These are phyloP conservation scores for Coregonus clupeaformis DNA, from an alignment of 2,113 vertebrate genomes.

Conservation along the genomic window DNA sequence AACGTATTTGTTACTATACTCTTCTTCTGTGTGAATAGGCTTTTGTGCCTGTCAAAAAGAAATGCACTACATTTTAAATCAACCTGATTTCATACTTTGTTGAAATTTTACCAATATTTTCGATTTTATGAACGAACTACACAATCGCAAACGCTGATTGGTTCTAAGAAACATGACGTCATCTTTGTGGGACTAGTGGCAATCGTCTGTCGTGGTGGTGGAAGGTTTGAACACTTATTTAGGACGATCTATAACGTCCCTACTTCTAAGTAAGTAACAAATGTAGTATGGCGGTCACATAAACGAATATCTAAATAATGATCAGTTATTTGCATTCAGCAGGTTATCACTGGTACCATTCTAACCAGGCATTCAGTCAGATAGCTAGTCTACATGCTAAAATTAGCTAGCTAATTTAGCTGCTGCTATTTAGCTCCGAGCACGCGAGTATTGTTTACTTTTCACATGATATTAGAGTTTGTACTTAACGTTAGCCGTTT, in stretches of 20 bases:
- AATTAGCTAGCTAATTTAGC: not conserved
- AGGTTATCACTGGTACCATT: not conserved
- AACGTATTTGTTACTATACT: too few species aligned
- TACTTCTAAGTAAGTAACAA: slow-evolving; percentile 26
- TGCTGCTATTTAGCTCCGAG: too few species aligned
- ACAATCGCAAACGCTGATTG: not conserved
- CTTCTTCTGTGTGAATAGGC: too few species aligned
- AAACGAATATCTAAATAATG: not conserved
- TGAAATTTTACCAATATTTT: too few species aligned
- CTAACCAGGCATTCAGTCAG: not conserved
- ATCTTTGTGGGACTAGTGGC: slow-evolving; percentile 40
- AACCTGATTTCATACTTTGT: too few species aligned
- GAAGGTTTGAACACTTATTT: not conserved
- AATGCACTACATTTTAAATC: too few species aligned
- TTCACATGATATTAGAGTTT: too few species aligned
- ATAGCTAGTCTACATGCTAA: not conserved
- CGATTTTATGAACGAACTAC: too few species aligned
- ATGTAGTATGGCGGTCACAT: not conserved
- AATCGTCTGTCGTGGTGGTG: not conserved
- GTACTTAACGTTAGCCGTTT: too few species aligned
- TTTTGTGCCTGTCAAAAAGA: too few species aligned
- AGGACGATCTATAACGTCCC: too few species aligned
- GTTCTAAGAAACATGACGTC: not conserved
- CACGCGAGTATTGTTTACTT: too few species aligned
- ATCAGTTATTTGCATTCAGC: not conserved